These are phyloP conservation scores for Halcyon smyrnensis DNA, from an alignment of 2,797 vertebrate genomes.

Conservation along the genomic window DNA sequence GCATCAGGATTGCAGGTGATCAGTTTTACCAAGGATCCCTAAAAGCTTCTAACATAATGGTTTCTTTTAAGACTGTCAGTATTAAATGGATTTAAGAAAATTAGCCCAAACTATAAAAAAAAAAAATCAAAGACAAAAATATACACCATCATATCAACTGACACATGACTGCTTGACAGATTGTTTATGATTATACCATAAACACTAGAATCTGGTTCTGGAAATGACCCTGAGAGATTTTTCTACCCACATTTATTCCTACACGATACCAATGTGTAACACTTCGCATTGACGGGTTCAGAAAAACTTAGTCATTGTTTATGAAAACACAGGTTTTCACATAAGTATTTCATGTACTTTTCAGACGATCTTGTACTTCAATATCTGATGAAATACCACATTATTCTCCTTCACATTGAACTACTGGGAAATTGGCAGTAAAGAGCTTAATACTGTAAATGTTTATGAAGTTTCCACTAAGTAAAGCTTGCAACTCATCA, in stretches of 20 bases:
- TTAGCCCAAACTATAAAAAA: neutral
- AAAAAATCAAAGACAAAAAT: neutral
- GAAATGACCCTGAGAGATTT: neutral
- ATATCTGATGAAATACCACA: neutral
- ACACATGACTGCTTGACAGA: neutral
- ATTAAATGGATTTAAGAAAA: neutral
- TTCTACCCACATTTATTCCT: neutral
- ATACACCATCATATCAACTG: neutral
- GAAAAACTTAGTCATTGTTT: neutral
- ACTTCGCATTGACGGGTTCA: neutral
- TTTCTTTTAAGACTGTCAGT: neutral
- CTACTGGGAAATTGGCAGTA: neutral
- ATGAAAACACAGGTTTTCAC: neutral
- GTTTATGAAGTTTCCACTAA: neutral
- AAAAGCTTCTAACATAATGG: neutral
- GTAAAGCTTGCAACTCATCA: neutral
- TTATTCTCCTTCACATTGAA: neutral
- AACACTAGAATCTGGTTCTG: neutral
- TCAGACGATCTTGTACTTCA: neutral
- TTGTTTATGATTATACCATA: neutral
- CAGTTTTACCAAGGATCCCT: neutral
- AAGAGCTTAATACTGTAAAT: neutral
- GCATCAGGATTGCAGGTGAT: rapidly evolving
- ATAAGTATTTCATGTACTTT: neutral
- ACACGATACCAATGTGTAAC: rapidly evolving